These are phyloP conservation scores for Acridotheres tristis DNA, from an alignment of 2,797 vertebrate genomes.

Conservation along the genomic window DNA sequence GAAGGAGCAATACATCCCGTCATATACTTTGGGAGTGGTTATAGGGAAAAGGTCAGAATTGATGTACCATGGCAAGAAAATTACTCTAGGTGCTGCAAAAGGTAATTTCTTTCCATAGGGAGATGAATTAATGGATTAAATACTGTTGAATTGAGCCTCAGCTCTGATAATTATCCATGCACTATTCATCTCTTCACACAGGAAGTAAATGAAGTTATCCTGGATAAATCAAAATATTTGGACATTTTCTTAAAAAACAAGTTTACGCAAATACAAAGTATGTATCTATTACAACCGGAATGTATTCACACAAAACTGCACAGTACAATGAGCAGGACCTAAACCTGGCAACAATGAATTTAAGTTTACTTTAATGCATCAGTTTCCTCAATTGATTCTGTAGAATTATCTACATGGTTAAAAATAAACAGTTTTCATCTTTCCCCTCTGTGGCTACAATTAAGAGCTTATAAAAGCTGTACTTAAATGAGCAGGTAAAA, in stretches of 20 bases:
- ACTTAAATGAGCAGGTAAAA: background rate
- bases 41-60: constrained; percentile 20
- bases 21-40: background rate
- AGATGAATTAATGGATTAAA: background rate
- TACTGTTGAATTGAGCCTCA: background rate
- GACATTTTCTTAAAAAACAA: background rate
- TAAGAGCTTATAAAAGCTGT: background rate
- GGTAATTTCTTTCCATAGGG: background rate
- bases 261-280: background rate
- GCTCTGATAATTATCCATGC: background rate
- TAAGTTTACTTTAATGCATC: background rate
- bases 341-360: background rate
- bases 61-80: constrained; percentile 1
- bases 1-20: background rate
- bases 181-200: background rate
- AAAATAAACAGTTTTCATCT: background rate
- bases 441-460: background rate
- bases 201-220: background rate
- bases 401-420: background rate
- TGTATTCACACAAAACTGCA: background rate
- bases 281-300: background rate
- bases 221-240: background rate
- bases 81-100: background rate
- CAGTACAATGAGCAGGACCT: fast-evolving
- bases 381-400: background rate